phyloP scores from a whole-genome alignment of 2,113 vertebrate species.

The Danionella cerebrum region DNA sequence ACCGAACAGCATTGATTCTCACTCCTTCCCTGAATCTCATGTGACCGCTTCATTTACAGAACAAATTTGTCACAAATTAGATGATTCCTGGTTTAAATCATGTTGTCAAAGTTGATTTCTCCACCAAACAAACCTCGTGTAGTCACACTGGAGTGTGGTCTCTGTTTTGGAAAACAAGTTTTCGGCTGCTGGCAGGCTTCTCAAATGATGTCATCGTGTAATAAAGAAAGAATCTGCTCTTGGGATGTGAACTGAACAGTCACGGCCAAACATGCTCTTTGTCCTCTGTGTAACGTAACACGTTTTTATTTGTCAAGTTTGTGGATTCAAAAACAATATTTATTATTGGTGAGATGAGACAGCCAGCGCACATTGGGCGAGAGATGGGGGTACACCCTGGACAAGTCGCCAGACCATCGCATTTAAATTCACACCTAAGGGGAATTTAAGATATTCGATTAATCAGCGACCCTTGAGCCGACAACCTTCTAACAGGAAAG shows the following conservation, averaged over 20 bases:
- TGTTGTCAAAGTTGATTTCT: neutral
- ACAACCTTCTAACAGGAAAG: no score
- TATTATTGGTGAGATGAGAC: no score
- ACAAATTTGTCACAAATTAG: neutral
- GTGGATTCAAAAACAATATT: no score
- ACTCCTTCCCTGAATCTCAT: neutral
- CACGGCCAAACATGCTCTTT: neutral
- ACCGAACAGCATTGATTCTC: neutral
- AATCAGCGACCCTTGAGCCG: no score
- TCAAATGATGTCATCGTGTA: conserved; percentile 1
- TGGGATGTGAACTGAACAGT: neutral
- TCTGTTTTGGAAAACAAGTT: neutral
- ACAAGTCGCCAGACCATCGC: no score
- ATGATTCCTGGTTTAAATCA: neutral
- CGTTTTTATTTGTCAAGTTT: no score
- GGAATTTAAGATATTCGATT: no score
- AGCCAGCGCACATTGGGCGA: no score
- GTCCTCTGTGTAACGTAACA: neutral
- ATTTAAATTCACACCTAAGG: no score
- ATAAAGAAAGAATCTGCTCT: neutral
- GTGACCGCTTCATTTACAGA: conserved; percentile 3
- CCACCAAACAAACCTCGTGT: neutral
- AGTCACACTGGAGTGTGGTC: neutral
- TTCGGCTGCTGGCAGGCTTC: neutral
- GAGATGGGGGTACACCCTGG: no score